Conservation (phyloP, 2,113 vertebrate genomes). For the Irena cyanogastra region DNA sequence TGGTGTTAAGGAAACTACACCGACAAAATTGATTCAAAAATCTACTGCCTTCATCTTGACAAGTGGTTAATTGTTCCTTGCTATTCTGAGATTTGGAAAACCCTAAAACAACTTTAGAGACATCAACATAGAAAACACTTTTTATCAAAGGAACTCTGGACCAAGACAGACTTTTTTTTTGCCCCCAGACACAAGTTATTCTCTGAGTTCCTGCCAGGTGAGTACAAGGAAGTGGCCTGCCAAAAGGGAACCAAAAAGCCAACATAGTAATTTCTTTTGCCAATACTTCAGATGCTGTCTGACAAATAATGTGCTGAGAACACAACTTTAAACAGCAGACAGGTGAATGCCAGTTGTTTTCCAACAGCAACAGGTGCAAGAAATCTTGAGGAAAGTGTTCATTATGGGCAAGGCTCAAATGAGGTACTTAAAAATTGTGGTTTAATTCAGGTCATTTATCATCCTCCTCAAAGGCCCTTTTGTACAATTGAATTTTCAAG, state of each 20-base stretch:
- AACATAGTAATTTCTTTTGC: background rate
- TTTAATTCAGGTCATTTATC: constrained; percentile 80
- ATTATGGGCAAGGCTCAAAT: constrained; percentile 69
- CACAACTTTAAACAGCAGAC: constrained; percentile 17
- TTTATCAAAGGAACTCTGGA: background rate
- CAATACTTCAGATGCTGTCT: background rate
- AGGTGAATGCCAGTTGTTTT: constrained; percentile 41
- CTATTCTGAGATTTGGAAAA: background rate
- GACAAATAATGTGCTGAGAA: constrained; percentile 32
- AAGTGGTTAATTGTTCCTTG: background rate
- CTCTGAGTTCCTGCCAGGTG: background rate
- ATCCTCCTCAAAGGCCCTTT: constrained; percentile 72
- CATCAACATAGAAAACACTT: background rate
- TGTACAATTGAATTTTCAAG: constrained; percentile 72
- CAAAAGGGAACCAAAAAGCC: background rate
- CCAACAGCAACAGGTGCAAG: constrained; percentile 71
- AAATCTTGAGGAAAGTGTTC: constrained; percentile 58
- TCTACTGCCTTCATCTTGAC: background rate
- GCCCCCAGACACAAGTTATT: background rate
- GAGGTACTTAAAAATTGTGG: constrained; percentile 69
- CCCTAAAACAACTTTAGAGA: background rate
- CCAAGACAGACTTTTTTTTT: background rate
- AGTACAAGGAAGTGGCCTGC: background rate
- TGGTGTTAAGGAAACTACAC: background rate
- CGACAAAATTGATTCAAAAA: background rate